These are phyloP conservation scores for Rhynchonema sp. DNA, from an alignment of 2,888 invertebrate genomes.

Conservation along the genomic window DNA sequence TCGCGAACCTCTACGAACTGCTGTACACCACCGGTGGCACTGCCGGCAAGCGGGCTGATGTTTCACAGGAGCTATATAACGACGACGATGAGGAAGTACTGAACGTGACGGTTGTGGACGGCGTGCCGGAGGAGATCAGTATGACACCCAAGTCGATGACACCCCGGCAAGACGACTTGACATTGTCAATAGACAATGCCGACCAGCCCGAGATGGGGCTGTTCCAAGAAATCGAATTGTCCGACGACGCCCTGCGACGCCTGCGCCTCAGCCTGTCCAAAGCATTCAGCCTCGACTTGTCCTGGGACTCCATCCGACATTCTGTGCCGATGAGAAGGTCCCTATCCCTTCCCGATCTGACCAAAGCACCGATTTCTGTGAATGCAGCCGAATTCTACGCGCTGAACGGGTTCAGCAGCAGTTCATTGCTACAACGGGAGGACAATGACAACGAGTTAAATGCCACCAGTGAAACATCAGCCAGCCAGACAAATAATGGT, in stretches of 20 bases:
- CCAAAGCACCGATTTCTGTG: not conserved
- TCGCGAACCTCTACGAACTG: not conserved
- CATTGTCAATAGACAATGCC: no score
- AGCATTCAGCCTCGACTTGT: not conserved
- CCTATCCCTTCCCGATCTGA: not conserved
- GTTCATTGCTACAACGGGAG: no score
- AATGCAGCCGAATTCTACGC: not conserved
- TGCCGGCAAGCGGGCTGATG: not conserved
- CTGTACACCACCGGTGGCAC: not conserved
- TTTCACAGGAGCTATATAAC: no score
- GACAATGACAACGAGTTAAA: no score
- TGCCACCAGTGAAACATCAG: no score
- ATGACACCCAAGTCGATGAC: not conserved
- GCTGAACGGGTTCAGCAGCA: not conserved
- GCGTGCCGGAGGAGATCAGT: not conserved
- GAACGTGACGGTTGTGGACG: slow-evolving; percentile 1
- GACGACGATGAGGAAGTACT: not conserved
- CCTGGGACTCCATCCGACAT: not conserved
- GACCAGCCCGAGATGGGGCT: not conserved
- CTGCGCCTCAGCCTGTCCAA: not conserved
- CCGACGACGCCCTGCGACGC: not conserved
- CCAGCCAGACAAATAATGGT: no score
- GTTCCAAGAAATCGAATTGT: no score
- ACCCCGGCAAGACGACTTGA: no score
- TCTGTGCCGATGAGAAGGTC: not conserved